These are phyloP conservation scores for Mungos mungo DNA, from an alignment of 2,113 vertebrate genomes.

Conservation along the genomic window DNA sequence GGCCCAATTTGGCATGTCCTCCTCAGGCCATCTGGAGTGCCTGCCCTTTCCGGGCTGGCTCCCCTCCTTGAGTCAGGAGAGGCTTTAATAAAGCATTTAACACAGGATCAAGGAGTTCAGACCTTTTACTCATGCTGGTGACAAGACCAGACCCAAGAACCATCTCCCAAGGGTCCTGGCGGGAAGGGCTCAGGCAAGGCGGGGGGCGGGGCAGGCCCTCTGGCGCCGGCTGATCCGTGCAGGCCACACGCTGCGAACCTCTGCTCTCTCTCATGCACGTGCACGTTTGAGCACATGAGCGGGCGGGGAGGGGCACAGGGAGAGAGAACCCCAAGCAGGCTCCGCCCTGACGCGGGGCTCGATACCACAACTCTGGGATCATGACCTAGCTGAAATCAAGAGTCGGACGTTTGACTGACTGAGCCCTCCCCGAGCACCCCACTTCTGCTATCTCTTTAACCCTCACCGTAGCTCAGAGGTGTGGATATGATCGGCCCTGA, in stretches of 20 bases:
- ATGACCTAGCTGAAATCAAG: too few species aligned
- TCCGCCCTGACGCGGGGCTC: too few species aligned
- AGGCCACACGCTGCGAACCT: background rate
- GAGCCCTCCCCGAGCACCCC: too few species aligned
- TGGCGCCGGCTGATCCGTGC: accelerated
- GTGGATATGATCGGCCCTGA: background rate
- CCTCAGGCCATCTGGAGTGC: background rate
- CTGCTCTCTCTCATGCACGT: too few species aligned
- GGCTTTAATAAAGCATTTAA: background rate
- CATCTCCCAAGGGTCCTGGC: background rate
- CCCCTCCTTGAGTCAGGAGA: background rate
- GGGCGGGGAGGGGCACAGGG: too few species aligned
- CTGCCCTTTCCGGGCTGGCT: background rate
- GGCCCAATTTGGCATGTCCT: background rate
- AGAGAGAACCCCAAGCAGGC: too few species aligned
- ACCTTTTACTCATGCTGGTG: background rate
- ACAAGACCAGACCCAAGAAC: background rate
- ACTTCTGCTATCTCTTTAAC: background rate
- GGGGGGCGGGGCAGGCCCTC: background rate
- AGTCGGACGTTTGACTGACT: too few species aligned
- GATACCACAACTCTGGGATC: too few species aligned
- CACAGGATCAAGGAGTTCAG: background rate
- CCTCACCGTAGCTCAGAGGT: background rate
- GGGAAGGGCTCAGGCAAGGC: background rate
- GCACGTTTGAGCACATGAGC: too few species aligned